Evolutionary conservation across 2,797 vertebrate genomes (phyloP), one percentile per base, ranked within the genome.

Genomic region (Microctenopoma stevenorrisi): DNA sequence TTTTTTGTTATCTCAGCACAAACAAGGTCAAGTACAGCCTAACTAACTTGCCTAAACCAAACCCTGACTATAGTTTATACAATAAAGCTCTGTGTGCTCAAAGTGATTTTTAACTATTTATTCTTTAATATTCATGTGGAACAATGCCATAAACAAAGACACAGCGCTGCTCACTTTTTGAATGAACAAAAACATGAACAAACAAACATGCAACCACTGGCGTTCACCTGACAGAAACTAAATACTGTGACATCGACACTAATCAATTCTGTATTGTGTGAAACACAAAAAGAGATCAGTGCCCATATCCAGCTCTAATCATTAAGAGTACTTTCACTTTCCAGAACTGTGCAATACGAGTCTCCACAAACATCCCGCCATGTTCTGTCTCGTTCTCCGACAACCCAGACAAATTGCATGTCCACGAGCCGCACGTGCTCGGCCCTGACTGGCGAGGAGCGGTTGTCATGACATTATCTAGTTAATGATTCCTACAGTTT

Each of bases 381-480:
- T 35, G 52, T 54, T 74, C 53, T 47, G 22, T 30, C 57, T 35
- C 42, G 49, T 40, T 76, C 61, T 74, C 63, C 56, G 57, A 51
- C 74, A 76, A 78, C 61, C 73, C 67, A 66, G 78, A 86, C 76
- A 81, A 77, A 88, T 74, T 81, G 74, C 70, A 67, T 33, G 70
- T 80, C 74, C 65, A 65, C 70, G 61, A 78, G 65, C 76, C 75
- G 59, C 5, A 38, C 25, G n/a, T 57, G 70, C 58, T 74, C 60
- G 59, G 35, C 47, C 54, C 77, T 0, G 5, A 52, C 54, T 69
- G 82, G 65, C 68, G 58, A 55, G n/a, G 71, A 64, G 74, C 72
- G 77, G 70, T 57, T 88, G 82, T 81, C 81, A 81, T 68, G 78
- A 81, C 85, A 88, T 89, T 84, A 92, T 85, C 79, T 84, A 47